Base-by-base conservation (phyloP, 1,140 invertebrate genomes). In the Drosophila grimshawi region DNA sequence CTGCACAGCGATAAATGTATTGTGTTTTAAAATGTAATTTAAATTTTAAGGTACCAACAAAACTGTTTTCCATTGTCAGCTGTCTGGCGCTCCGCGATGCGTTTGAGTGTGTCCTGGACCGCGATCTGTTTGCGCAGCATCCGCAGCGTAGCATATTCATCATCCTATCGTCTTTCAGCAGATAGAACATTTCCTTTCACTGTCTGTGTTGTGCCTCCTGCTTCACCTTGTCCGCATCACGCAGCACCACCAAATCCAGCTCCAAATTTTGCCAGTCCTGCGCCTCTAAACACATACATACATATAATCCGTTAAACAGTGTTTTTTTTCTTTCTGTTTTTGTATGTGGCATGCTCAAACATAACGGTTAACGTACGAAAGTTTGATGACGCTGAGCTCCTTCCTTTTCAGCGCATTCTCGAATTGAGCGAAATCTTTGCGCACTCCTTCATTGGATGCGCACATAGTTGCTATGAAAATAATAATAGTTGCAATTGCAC, bases 41-140 rank as follows among this genome's bases (percentile, higher is more conserved):
- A n/a, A n/a, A n/a, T n/a, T n/a, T n/a, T n/a, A n/a, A n/a, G n/a
- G n/a, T n/a, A n/a, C n/a, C n/a, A n/a, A n/a, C n/a, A n/a, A n/a
- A n/a, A n/a, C n/a, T n/a, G n/a, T n/a, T n/a, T n/a, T n/a, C n/a
- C n/a, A n/a, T n/a, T n/a, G n/a, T n/a, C n/a, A n/a, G n/a, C n/a
- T n/a, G n/a, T n/a, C n/a, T n/a, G n/a, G n/a, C n/a, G 11, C 30
- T 7, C 10, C 2, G 65, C 19, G 3, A 66, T 45, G 4, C 2
- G 5, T 0, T 35, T 29, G 4, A 71, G 61, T 35, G 49, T 55
- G 27, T 52, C 30, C 39, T 66, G 55, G 10, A 59, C 55, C 11
- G 66, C 69, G 11, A n/a, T 45, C 27, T 72, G 45, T 32, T 53
- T 66, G 19, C 39, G 37, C 37, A 72, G 2, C 0, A 59, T 46